A percentile compares a stretch with the other conserved stretches of the same genome.
phyloP scores from a whole-genome alignment of 2,113 vertebrate genomes.

The Crotalus viridis region DNA sequence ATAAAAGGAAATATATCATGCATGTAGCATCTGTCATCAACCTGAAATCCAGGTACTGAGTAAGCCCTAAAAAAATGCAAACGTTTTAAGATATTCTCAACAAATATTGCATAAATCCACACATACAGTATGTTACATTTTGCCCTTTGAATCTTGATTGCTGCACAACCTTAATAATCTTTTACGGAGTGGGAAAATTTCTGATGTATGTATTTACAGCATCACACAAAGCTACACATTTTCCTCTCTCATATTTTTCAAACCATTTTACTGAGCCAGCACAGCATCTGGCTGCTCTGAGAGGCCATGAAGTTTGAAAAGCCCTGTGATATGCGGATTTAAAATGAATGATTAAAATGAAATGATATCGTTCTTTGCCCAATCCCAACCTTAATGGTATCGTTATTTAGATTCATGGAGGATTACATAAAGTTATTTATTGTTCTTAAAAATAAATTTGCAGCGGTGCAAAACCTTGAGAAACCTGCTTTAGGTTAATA shows the following conservation, averaged over 20 bases:
- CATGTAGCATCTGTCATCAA: neutral
- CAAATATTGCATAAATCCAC: neutral
- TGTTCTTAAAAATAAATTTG: neutral
- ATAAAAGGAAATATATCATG: neutral
- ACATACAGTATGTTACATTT: neutral
- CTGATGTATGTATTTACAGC: neutral
- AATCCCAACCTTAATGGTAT: neutral
- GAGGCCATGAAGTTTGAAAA: neutral
- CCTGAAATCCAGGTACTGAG: neutral
- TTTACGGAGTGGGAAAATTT: neutral
- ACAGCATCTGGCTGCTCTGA: neutral
- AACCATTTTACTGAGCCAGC: neutral
- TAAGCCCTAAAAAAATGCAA: neutral
- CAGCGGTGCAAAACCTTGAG: neutral
- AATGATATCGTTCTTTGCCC: neutral
- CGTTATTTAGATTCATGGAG: neutral
- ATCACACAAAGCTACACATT: neutral
- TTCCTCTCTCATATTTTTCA: neutral
- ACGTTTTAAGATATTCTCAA: neutral
- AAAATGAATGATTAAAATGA: neutral
- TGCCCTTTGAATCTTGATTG: neutral
- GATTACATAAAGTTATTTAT: neutral
- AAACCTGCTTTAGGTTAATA: neutral
- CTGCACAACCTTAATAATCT: neutral
- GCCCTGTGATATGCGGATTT: neutral